These are phyloP conservation scores for Lipophrys pholis DNA, from an alignment of 2,113 vertebrate genomes.

Conservation along the genomic window DNA sequence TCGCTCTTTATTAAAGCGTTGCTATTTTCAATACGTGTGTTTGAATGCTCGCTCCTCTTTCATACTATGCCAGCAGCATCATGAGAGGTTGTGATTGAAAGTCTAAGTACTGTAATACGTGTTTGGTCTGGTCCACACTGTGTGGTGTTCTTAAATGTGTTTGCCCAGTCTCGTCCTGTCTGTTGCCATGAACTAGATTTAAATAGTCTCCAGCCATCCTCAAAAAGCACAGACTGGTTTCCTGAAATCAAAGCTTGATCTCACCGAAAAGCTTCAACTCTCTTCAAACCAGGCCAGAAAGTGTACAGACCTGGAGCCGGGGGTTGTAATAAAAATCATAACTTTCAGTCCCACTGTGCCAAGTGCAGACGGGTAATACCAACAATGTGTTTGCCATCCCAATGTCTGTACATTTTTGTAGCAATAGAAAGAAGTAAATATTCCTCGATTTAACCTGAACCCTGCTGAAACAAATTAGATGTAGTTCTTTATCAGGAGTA, in stretches of 20 bases:
- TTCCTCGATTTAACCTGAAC: background rate
- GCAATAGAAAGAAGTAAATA: background rate
- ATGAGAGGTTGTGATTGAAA: conserved; percentile 68
- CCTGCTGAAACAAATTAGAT: background rate
- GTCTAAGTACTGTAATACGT: conserved; percentile 80
- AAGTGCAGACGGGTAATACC: conserved; percentile 15
- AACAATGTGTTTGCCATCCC: background rate
- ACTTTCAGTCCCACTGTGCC: background rate
- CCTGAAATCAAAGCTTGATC: conserved; percentile 48
- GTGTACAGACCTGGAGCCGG: conserved; percentile 12
- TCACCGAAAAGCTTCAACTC: conserved; percentile 24
- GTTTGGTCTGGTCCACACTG: conserved; percentile 76
- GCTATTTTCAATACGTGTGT: conserved; percentile 81
- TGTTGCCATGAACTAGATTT: conserved; percentile 61
- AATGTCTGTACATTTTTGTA: conserved; percentile 17
- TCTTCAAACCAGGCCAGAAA: conserved; percentile 27
- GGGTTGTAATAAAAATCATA: background rate
- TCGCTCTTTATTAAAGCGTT: conserved; percentile 82
- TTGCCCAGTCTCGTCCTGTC: conserved; percentile 76
- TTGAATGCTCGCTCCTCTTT: conserved; percentile 80
- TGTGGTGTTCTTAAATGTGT: conserved; percentile 73
- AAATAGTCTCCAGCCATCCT: conserved; percentile 44
- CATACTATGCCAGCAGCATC: conserved; percentile 75
- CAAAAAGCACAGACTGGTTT: conserved; percentile 50
- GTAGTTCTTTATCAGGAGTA: no score